Conservation (phyloP, 2,888 invertebrate genomes). For the Lycia hirtaria region DNA sequence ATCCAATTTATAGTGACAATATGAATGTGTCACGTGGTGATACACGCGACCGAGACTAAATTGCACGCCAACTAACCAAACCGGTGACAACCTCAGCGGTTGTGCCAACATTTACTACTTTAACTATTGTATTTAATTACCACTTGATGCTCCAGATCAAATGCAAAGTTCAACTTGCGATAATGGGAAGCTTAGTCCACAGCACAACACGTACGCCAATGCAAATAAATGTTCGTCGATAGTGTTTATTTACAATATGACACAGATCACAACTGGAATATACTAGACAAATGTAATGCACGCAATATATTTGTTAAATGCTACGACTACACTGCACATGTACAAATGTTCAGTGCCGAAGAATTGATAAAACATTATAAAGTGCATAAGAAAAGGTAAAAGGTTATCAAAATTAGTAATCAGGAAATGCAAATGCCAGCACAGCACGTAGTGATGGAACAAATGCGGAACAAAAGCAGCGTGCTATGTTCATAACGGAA, state of each 20-base stretch:
- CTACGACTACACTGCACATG: neutral
- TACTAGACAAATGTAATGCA: neutral
- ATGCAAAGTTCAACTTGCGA: slow-evolving; percentile 15
- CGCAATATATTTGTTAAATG: slow-evolving; percentile 3
- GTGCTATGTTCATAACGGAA: slow-evolving; percentile 54
- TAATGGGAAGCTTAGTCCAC: neutral
- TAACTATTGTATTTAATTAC: slow-evolving; percentile 43
- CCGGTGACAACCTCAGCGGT: slow-evolving; percentile 42
- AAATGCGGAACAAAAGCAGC: slow-evolving; percentile 49
- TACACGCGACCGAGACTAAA: slow-evolving; percentile 47
- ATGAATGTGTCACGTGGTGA: slow-evolving; percentile 52
- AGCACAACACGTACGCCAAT: neutral
- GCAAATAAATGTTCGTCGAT: slow-evolving; percentile 1
- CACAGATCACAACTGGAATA: slow-evolving; percentile 11
- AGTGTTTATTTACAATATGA: slow-evolving; percentile 12
- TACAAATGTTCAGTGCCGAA: neutral
- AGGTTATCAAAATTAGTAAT: slow-evolving; percentile 27
- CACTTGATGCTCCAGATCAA: slow-evolving; percentile 12
- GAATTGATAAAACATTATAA: neutral
- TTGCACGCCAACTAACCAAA: slow-evolving; percentile 43
- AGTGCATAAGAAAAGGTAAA: slow-evolving; percentile 5
- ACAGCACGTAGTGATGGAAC: slow-evolving; percentile 41
- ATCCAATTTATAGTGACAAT: slow-evolving; percentile 35
- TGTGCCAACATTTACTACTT: slow-evolving; percentile 55
- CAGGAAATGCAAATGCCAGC: slow-evolving; percentile 39